Evolutionary conservation across 1,140 invertebrate genomes (phyloP), one percentile per base, ranked within the genome.

Genomic region (Bombus vancouverensis): DNA sequence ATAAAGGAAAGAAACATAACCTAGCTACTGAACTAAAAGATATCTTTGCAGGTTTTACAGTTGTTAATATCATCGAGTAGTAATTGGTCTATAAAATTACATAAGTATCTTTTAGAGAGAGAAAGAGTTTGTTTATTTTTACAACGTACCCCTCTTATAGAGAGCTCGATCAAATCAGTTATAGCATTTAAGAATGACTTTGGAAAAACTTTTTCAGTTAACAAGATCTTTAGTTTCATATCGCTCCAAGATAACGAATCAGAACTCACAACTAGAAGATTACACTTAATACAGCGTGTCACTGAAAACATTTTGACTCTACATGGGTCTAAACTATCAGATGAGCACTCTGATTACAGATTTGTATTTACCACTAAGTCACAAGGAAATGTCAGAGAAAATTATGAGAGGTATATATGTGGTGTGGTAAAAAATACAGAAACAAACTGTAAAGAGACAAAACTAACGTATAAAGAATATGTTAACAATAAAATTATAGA

Each of bases 301-400:
- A 93, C 93, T 15, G 81, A 94, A 28, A 94, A 95, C 85, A 93
- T 93, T 92, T 90, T 95, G 92, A 83, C 92, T 90, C 92, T 86
- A 74, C 87, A 93, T 92, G 87, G 91, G 70, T 90, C 86, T 47
- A 5, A 85, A 81, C 42, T 94, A 85, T 78, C 78, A 32, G 80
- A 91, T 80, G 68, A 90, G 28, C 37, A 89, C 71, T 72, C 73
- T n/a, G 6, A 88, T 90, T 71, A 90, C 91, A 94, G 89, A 88
- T 91, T 92, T 71, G 68, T 95, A 53, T 94, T 96, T 6, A 96
- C 94, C 5, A 93, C 93, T 13, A 96, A 95, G 81, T 96, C 95
- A 18, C 90, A 94, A 34, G 92, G 89, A 87, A 91, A 80, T 71
- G 73, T 81, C 28, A 76, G 88, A 73, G 81, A 93, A 32, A 87